Base-by-base conservation (phyloP, 2,797 vertebrate species). In the Acestrorhynchus altus region DNA sequence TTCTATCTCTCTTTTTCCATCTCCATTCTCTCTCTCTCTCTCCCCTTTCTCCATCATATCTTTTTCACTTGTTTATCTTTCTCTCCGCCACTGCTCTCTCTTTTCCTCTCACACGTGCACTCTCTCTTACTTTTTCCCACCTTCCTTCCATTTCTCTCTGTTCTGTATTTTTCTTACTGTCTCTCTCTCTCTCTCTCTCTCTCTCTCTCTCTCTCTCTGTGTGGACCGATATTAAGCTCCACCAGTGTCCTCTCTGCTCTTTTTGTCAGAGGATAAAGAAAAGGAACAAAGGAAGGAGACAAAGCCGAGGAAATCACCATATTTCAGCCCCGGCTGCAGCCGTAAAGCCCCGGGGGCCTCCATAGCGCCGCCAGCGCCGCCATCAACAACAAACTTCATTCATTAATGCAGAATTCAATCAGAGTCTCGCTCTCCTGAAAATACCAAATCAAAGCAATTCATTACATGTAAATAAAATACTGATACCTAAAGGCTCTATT, bases 381-480 rank as follows among this genome's bases (percentile, higher is more conserved):
- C 16, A 6, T 56, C 65, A 51, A 63, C 80, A 85, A 77, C 83
- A 84, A 83, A 83, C 87, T 86, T 80, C 80, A 82, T 80, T 84
- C 64, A 83, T 86, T 82, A 86, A 80, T 78, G 77, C 64, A 67
- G 79, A 75, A 84, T 82, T 79, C 68, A 86, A 86, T 87, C 81
- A 87, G 69, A 64, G 40, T 52, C 56, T 35, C 18, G 47, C 44
- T 61, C 72, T 74, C 51, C 65, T 60, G 61, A 77, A 83, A 81
- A 83, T 67, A 68, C 51, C 44, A 61, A 83, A 84, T 83, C 83
- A 85, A 83, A 81, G 77, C 85, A 72, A 82, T 87, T 86, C 78
- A 85, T 87, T 87, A 85, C 61, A 81, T 72, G 77, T 77, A 83
- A 86, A 87, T 87, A 82, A 84, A 84, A 84, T 79, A 84, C 68